phyloP scores from a whole-genome alignment of 2,888 invertebrate species.

The Lochmaea crataegi region DNA sequence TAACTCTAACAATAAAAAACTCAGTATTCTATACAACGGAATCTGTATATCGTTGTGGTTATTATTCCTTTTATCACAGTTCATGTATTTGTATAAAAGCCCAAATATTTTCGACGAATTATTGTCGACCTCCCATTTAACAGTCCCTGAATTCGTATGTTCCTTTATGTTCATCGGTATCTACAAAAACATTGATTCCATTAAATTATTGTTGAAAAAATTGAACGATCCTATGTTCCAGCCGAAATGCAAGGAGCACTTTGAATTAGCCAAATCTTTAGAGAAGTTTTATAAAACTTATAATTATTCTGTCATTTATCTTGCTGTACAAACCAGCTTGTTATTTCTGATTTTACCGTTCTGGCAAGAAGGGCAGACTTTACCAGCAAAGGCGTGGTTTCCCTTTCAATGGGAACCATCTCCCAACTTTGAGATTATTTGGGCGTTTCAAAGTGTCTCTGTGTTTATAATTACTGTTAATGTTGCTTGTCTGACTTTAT shows the following conservation, averaged over 20 bases:
- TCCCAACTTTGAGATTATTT: conserved; percentile 30
- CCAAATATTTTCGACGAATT: conserved; percentile 17
- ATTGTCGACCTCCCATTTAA: neutral
- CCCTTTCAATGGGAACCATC: conserved; percentile 30
- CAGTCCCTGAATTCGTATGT: conserved; percentile 7
- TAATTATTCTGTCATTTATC: conserved; percentile 23
- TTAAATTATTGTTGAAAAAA: conserved; percentile 20
- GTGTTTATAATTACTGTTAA: conserved; percentile 22
- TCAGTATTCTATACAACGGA: conserved; percentile 14
- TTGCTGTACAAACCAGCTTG: conserved; percentile 27
- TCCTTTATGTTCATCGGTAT: conserved; percentile 7
- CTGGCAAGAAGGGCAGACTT: conserved; percentile 8
- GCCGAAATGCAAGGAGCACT: conserved; percentile 25
- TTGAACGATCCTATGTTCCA: conserved; percentile 31
- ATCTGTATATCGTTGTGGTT: conserved; percentile 13
- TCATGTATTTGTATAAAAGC: conserved; percentile 23
- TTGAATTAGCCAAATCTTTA: neutral
- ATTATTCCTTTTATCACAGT: conserved; percentile 24
- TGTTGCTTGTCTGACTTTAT: conserved; percentile 31
- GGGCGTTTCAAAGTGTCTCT: conserved; percentile 34
- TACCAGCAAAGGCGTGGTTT: conserved; percentile 36
- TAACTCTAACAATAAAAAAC: neutral
- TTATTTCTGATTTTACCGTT: conserved; percentile 23
- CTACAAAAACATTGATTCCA: conserved; percentile 23
- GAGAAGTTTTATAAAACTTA: conserved; percentile 22